Conservation (phyloP, 2,797 vertebrate genomes). For the Apodemus agrarius region DNA sequence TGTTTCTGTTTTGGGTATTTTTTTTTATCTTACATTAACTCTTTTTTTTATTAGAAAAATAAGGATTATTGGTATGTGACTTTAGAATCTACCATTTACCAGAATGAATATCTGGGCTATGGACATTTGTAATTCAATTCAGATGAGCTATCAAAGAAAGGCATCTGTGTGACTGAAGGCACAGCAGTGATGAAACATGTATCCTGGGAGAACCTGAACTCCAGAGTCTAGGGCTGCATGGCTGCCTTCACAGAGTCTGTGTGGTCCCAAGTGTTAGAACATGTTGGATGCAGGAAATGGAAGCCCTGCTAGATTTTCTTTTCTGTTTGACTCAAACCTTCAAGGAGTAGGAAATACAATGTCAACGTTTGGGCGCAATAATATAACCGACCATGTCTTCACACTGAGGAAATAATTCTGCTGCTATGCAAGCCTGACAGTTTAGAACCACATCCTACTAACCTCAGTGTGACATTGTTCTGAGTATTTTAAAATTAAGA, state of each 20-base stretch:
- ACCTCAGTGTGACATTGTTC: no score
- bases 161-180: not conserved
- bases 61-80: not conserved
- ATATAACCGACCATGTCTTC: not conserved
- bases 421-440: not conserved
- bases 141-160: conserved; percentile 66
- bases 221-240: not conserved
- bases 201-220: not conserved
- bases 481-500: not conserved
- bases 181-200: not conserved
- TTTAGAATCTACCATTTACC: conserved; percentile 39
- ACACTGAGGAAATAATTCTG: not conserved
- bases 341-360: not conserved
- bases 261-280: not conserved
- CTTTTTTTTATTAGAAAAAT: not conserved
- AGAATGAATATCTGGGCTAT: not conserved
- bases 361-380: not conserved
- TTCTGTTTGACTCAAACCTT: not conserved
- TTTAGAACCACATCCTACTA: not conserved
- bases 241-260: not conserved
- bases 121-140: conserved; percentile 64
- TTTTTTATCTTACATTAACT: conserved; percentile 28
- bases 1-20: not conserved
- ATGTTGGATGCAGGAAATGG: not conserved
- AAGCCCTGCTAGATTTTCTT: not conserved